These are phyloP conservation scores for Phylloscopus collybita DNA, from an alignment of 2,797 vertebrate genomes.

Conservation along the genomic window DNA sequence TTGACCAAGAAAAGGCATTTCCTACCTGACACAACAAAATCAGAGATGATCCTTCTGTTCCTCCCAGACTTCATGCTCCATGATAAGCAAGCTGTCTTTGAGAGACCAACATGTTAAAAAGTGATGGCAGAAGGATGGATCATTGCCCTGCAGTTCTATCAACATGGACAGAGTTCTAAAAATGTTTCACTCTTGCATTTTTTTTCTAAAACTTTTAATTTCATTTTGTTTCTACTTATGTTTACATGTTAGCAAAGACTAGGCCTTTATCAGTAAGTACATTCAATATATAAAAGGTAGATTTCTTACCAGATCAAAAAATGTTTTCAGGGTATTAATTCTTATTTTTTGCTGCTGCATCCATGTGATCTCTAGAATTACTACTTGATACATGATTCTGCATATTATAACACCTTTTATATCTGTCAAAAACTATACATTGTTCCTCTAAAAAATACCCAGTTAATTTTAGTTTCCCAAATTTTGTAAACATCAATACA, in stretches of 20 bases:
- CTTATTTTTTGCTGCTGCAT: not conserved
- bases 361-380: not conserved
- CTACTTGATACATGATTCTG: not conserved
- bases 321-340: not conserved
- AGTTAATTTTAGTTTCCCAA: not conserved
- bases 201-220: not conserved
- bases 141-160: not conserved
- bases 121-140: not conserved
- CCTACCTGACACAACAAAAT: not conserved
- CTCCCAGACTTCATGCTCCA: not conserved
- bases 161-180: not conserved
- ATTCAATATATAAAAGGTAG: too few relatives aligned
- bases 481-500: not conserved
- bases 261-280: too few relatives aligned
- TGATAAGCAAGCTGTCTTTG: not conserved
- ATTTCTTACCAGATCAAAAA: not conserved
- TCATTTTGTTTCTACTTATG: not conserved
- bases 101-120: not conserved
- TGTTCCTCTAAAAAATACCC: fast-evolving
- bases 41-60: not conserved
- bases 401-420: fast-evolving
- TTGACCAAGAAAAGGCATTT: not conserved
- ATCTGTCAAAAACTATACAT: not conserved
- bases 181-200: not conserved
- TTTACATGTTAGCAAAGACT: not conserved